Base-by-base conservation (phyloP, 2,797 vertebrate species). In the Microctenopoma steveboyesi region DNA sequence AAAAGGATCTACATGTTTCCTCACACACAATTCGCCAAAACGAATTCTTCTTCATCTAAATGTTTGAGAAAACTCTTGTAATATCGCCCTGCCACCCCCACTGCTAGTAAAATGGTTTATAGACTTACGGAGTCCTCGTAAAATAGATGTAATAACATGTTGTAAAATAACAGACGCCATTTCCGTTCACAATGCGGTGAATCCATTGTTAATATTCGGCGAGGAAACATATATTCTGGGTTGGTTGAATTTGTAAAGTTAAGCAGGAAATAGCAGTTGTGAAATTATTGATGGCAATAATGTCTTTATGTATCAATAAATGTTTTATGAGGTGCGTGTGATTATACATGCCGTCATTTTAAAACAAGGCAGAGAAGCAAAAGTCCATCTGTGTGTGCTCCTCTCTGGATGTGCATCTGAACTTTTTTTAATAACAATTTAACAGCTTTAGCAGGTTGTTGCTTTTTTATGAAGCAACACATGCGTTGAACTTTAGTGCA, bases 291-390 rank as follows among this genome's bases (percentile, higher is more conserved):
- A 94, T 91, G 90, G 95, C 91, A 95, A 95, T 96, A 94, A 96
- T 95, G 93, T 93, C 95, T 97, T 96, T 96, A 96, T 96, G 96
- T 94, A 95, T 96, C 96, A 96, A 97, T 98, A 97, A 98, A 98
- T 95, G 73, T 94, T 97, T 98, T 98, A 98, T 96, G 96, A 96
- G 96, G 96, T 97, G 96, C 92, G 95, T 96, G 96, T 98, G 97
- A 97, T 96, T 97, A 96, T 96, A 95, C 95, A 96, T 91, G 93
- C 92, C 93, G 91, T 95, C 96, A 96, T 95, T 97, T 11, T 11
- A 39, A 39, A 39, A 35, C 33, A 35, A 9, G 33, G 33, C 33
- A 35, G 33, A 35, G 82, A 78, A 86, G 81, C 62, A 65, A 86
- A 22, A 76, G 69, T 85, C 71, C 66, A 72, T 83, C 68, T 85